phyloP scores from a whole-genome alignment of 2,797 vertebrate genomes.

The Poecilia gillii region DNA sequence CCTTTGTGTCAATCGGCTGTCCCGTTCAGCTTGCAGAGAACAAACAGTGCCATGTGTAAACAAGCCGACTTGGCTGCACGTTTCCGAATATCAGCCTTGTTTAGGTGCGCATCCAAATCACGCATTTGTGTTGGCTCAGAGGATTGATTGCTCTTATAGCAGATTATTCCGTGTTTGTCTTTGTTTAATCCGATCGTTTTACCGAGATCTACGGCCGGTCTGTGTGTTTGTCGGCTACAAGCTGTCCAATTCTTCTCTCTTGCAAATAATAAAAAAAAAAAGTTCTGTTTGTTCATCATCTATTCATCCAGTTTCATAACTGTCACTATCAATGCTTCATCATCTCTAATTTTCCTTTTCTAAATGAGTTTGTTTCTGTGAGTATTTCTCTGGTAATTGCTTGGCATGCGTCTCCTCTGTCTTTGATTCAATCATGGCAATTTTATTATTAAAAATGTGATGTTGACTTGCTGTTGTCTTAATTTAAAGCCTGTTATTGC shows the following conservation, averaged over 20 bases:
- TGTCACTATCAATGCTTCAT: constrained; percentile 55
- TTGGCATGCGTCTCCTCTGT: background rate
- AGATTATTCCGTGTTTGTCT: constrained; percentile 79
- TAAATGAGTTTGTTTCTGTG: constrained; percentile 35
- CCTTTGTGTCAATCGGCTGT: constrained; percentile 54
- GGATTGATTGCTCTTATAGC: constrained; percentile 75
- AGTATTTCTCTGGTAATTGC: constrained; percentile 9
- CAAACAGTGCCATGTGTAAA: constrained; percentile 67
- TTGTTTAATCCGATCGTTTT: constrained; percentile 81
- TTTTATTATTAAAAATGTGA: background rate
- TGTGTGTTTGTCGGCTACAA: constrained; percentile 76
- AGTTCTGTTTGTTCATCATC: constrained; percentile 55
- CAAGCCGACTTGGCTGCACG: constrained; percentile 69
- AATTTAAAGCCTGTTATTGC: constrained; percentile 1
- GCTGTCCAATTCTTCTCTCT: constrained; percentile 74
- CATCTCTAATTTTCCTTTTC: constrained; percentile 39
- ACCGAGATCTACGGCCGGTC: constrained; percentile 75
- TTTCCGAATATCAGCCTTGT: constrained; percentile 64
- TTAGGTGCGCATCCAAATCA: constrained; percentile 72
- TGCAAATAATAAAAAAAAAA: constrained; percentile 41
- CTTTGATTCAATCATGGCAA: background rate
- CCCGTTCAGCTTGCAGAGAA: constrained; percentile 48
- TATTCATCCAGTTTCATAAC: constrained; percentile 34
- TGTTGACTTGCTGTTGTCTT: constrained; percentile 18
- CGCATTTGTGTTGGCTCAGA: constrained; percentile 65